Base-by-base conservation (phyloP, 2,888 invertebrate genomes). In the Rhimphoctona megacephalus region DNA sequence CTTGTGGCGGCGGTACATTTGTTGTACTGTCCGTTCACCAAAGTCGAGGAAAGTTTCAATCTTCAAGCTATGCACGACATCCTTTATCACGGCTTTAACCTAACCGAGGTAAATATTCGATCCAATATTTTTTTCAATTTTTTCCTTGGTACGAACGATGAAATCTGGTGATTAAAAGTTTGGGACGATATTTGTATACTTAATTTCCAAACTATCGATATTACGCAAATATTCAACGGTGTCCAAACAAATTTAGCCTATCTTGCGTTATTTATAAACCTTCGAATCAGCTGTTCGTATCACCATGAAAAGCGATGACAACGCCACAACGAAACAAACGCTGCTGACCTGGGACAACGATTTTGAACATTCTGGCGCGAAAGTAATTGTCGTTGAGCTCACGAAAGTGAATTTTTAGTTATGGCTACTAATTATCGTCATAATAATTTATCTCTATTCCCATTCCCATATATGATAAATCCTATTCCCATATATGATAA, bases 31-130 rank as follows among this genome's bases (percentile, higher is more conserved):
- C 99, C 99, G 78, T 99, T 97, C 94, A 99, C 99, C 6, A 99
- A 99, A 97, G 99, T 99, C 76, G 99, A 99, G 95, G 99, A 99
- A 95, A 99, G 99, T 95, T 99, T 99, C 94, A 99, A 99, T 95
- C 95, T 99, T 84, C 99, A 99, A 95, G 99, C 99, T 33, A 97
- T 98, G 94, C 99, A 99, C 95, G 99, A 99, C 95, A 96, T 99
- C 92, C 95, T 99, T 72, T 99, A 98, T 95, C 97, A 98, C 94
- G 96, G 97, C 90, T 95, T 96, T 94, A 98, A 98, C 95, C 95
- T 98, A 90, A 95, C 97, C 83, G 95, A 98, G 97, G 99, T 98
- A 96, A 94, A 81, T 85, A 66, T 70, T 54, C 39, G 43, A 54
- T 64, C 9, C 11, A n/a, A 72, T 46, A 36, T 66, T 52, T 77